Evolutionary conservation across 2,113 vertebrate genomes (phyloP).

Genomic region (Euleptes europaea): DNA sequence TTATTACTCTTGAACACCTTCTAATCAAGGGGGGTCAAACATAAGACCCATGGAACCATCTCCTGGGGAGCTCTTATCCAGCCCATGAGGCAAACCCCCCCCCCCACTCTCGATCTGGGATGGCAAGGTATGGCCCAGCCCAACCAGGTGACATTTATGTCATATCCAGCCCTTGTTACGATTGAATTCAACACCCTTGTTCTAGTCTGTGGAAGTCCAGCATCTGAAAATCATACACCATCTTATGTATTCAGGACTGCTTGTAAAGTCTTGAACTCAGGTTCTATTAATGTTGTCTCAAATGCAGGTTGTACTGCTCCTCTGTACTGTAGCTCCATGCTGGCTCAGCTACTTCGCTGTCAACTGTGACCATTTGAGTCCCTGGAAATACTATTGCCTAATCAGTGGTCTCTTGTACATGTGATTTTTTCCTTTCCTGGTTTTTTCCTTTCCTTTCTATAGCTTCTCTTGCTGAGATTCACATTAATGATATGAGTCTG

Average conservation of each 20-base stretch:
- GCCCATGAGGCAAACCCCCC: no score
- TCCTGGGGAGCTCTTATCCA: no score
- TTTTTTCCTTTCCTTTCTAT: background rate
- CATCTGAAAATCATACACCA: background rate
- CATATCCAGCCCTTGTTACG: no score
- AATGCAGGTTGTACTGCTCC: no score
- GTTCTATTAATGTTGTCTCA: background rate
- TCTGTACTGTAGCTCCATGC: background rate
- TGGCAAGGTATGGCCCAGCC: no score
- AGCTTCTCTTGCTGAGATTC: background rate
- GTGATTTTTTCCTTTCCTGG: background rate
- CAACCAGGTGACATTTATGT: no score
- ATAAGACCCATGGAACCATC: no score
- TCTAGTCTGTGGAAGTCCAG: background rate
- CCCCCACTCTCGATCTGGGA: no score
- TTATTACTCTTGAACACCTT: no score
- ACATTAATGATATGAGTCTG: background rate
- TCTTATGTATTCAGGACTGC: background rate
- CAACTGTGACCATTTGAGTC: background rate
- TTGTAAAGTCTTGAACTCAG: background rate
- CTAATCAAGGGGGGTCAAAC: no score
- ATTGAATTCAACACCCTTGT: no score
- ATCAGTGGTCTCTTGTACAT: background rate
- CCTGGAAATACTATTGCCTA: background rate
- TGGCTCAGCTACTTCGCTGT: background rate